Evolutionary conservation across 2,113 vertebrate genomes (phyloP).

Genomic region (Rattus norvegicus): GRCr8 NC_086020.1:249906001-249906500

Average conservation of each 20-base stretch:
- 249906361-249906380: not conserved
- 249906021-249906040: not conserved
- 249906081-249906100: not conserved
- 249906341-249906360: not conserved
- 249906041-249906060: not conserved
- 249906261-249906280: not conserved
- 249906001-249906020: not conserved
- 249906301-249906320: not conserved
- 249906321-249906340: not conserved
- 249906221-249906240: not conserved
- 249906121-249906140: not conserved
- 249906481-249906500: conserved; percentile 28
- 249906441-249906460: not conserved
- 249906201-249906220: not conserved
- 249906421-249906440: not conserved
- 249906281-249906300: not conserved
- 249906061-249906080: not conserved
- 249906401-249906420: not conserved
- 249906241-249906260: not conserved
- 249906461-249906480: not conserved
- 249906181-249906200: not conserved
- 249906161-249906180: not conserved
- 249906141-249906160: not conserved
- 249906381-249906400: not conserved
- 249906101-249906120: not conserved